Evolutionary conservation across 2,113 vertebrate genomes (phyloP).

Genomic region (Paracanthobrama guichenoti): DNA sequence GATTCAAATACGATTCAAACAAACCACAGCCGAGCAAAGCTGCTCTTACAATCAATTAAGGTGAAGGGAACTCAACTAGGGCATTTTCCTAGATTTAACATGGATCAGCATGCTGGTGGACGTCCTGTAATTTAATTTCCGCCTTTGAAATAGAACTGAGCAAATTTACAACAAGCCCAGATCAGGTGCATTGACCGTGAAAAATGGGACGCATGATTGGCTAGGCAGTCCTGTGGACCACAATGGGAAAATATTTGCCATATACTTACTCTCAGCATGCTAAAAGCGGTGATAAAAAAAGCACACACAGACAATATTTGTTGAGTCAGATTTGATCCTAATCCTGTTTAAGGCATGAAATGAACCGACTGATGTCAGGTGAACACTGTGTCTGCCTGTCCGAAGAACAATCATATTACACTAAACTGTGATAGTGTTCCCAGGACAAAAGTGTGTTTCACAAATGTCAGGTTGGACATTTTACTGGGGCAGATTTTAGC

Average conservation of each 20-base stretch:
- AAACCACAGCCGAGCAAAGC: conserved; percentile 22
- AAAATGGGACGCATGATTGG: not conserved
- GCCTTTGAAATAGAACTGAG: not conserved
- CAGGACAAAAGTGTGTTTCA: not conserved
- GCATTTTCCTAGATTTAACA: not conserved
- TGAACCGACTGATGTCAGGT: not conserved
- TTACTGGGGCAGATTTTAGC: too few species aligned
- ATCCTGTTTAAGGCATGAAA: not conserved
- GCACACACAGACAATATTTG: too few species aligned
- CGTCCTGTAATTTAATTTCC: not conserved
- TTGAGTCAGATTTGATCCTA: not conserved
- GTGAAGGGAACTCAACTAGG: conserved; percentile 5
- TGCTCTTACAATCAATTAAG: conserved; percentile 48
- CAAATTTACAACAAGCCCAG: conserved; percentile 15
- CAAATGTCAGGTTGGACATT: too few species aligned
- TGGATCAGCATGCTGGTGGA: not conserved
- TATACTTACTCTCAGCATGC: not conserved
- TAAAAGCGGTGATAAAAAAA: conserved; percentile 7
- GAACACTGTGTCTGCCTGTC: not conserved
- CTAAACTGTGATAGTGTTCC: not conserved
- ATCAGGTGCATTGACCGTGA: conserved; percentile 8
- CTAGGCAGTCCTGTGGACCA: conserved; percentile 6
- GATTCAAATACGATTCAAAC: conserved; percentile 6
- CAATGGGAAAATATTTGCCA: not conserved
- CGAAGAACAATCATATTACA: too few species aligned